Base-by-base conservation (phyloP, 2,113 vertebrate species). In the Gymnarchus niloticus region DNA sequence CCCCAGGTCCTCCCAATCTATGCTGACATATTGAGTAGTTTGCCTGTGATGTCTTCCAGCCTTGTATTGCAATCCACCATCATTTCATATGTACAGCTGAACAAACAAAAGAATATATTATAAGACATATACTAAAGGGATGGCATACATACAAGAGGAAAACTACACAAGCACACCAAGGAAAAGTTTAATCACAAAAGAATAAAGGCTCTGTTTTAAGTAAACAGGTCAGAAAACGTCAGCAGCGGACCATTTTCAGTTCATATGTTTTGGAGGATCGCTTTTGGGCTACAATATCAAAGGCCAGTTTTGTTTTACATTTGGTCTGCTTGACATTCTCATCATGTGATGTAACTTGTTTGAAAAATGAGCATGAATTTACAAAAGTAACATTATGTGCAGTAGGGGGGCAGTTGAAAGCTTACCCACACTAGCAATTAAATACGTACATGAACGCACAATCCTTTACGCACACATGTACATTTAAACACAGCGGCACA, bases 331-430 rank as follows among this genome's bases (percentile, higher is more conserved):
- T 28, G 21, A 81, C 80, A 56, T 25, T 81, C 33, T 81, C 19
- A 48, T 19, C 25, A 37, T 81, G 25, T 81, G 80, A 81, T 81
- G 80, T 81, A 52, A 33, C 28, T 51, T 81, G 28, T 56, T 81
- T 81, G n/a, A 52, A 52, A 54, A 51, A 25, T 81, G 78, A 52
- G 48, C 49, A 28, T 12, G n/a, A 51, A 28, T 52, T 54, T 52
- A 81, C 80, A 81, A 81, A 81, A 81, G 51, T 25, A 82, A 33
- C 80, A 56, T 54, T 82, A 56, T 56, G 51, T 81, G 14, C 48
- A 28, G 12, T 48, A 81, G 80, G 78, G 52, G 48, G 12, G 28
- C 3, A 33, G 25, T 82, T 82, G 54, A 56, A 51, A 28, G 23
- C 5, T 1, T 23, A 4, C 78, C 52, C 41, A 49, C 44, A 9